phyloP scores from a whole-genome alignment of 2,113 vertebrate genomes.

The Sebastes schlegelii region DNA sequence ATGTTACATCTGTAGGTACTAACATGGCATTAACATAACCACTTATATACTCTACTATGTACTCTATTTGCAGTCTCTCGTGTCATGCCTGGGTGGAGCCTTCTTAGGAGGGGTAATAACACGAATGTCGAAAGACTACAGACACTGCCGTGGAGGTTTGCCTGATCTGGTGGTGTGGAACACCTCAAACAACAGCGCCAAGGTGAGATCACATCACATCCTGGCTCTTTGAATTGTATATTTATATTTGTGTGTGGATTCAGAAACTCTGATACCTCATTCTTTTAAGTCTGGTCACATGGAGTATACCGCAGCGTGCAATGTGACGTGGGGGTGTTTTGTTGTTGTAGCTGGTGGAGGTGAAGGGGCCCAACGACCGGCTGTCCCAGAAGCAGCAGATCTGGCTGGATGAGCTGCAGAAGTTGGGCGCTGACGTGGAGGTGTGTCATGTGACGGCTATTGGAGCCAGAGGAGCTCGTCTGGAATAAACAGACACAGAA shows the following conservation, averaged over 20 bases:
- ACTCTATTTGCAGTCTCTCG: constrained; percentile 86
- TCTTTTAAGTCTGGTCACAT: background rate
- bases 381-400: constrained; percentile 95
- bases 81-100: constrained; percentile 89
- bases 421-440: constrained; percentile 91
- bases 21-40: background rate
- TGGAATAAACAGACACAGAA: constrained; percentile 65
- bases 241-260: background rate
- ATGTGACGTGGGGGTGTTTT: constrained; percentile 13
- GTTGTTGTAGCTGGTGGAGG: constrained; percentile 91
- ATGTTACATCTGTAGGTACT: background rate
- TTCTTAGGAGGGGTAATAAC: constrained; percentile 89
- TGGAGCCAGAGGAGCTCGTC: constrained; percentile 85
- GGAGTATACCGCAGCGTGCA: background rate
- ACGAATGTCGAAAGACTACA: constrained; percentile 88
- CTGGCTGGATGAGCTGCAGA: constrained; percentile 92
- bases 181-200: constrained; percentile 80
- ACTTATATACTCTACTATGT: background rate
- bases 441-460: constrained; percentile 92
- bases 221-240: background rate
- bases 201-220: constrained; percentile 81
- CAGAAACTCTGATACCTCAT: background rate
- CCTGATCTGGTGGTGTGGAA: constrained; percentile 97
- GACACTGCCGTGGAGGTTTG: constrained; percentile 92
- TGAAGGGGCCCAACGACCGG: constrained; percentile 94